Evolutionary conservation across 2,113 vertebrate genomes (phyloP).

Genomic region (Phainopepla nitens): DNA sequence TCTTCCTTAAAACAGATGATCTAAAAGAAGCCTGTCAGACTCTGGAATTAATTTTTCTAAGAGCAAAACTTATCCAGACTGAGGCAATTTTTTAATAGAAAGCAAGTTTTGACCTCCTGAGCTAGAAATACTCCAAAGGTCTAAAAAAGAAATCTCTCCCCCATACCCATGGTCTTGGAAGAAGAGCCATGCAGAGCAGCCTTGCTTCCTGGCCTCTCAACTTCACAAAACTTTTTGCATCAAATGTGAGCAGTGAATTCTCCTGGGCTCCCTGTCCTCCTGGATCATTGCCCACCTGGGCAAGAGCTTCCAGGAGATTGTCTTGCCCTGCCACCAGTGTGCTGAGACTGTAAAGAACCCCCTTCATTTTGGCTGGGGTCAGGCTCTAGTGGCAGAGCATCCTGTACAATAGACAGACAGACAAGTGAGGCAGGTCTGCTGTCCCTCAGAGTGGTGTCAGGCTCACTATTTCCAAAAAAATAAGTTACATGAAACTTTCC

Average conservation of each 20-base stretch:
- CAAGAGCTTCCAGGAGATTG: background rate
- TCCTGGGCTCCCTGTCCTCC: background rate
- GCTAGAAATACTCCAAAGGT: background rate
- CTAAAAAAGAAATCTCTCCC: background rate
- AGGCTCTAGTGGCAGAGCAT: background rate
- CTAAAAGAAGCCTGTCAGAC: background rate
- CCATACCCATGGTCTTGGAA: background rate
- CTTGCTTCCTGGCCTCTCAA: background rate
- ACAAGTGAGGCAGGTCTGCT: background rate
- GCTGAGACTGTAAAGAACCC: background rate
- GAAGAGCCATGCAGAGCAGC: fast-evolving
- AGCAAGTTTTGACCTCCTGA: background rate
- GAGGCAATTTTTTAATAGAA: background rate
- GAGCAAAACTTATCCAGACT: background rate
- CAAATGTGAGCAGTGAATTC: background rate
- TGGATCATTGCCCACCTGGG: background rate
- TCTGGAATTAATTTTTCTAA: background rate
- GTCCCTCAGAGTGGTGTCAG: fast-evolving
- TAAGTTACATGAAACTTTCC: fast-evolving
- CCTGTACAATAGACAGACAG: background rate
- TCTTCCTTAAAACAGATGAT: background rate
- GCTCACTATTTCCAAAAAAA: background rate
- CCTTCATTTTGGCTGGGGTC: background rate
- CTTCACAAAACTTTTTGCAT: background rate
- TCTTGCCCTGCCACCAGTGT: background rate